Evolutionary conservation across 2,113 vertebrate genomes (phyloP).

Genomic region (Ellobius talpinus): DNA sequence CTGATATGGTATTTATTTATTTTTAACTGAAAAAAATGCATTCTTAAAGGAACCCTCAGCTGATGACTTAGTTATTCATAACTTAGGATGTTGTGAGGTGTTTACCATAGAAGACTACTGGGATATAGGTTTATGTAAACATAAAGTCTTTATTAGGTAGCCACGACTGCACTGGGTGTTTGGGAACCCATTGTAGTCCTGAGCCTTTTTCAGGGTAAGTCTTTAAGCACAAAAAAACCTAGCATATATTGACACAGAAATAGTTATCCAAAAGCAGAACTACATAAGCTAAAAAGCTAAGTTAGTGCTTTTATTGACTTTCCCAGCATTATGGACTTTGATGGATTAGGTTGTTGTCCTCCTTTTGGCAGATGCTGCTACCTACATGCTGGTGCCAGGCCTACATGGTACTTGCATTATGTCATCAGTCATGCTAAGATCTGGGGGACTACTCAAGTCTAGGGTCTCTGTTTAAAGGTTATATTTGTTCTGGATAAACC

Average conservation of each 20-base stretch:
- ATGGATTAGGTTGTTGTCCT: not conserved
- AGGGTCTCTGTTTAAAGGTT: not conserved
- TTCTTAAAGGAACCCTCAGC: constrained; percentile 26
- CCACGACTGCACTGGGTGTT: not conserved
- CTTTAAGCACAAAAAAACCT: not conserved
- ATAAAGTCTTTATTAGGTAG: not conserved
- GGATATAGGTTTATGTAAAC: not conserved
- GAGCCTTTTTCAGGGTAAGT: not conserved
- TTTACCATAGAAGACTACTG: not conserved
- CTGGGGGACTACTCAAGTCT: not conserved
- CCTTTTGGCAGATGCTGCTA: not conserved
- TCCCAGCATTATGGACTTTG: not conserved
- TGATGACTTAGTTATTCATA: not conserved
- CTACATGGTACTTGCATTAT: not conserved
- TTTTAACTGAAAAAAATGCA: not conserved
- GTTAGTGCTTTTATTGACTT: not conserved
- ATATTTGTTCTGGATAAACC: constrained; percentile 27
- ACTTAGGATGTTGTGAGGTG: not conserved
- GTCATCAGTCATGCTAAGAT: not conserved
- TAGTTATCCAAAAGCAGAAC: not conserved
- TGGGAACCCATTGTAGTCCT: not conserved
- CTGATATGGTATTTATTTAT: not conserved
- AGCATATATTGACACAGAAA: not conserved
- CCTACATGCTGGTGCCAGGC: not conserved
- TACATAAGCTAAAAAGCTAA: not conserved